Conservation (phyloP, 2,888 invertebrate species). For the Plebejus anna region DNA sequence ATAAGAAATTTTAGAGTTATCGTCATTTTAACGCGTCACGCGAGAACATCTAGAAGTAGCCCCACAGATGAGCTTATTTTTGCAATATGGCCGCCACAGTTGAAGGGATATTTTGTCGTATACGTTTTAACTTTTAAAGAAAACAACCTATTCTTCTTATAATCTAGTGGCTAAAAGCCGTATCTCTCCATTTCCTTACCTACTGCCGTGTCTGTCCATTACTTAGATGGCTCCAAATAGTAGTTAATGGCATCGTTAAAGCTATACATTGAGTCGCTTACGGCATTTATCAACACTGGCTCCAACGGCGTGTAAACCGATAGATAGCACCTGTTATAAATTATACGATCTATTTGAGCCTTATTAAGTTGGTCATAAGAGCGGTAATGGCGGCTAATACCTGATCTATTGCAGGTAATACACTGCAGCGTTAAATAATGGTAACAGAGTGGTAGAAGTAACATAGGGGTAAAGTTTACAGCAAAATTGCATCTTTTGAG, state of each 20-base stretch:
- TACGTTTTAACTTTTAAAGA: no score
- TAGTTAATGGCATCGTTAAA: slow-evolving; percentile 23
- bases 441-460: neutral
- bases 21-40: no score
- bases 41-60: no score
- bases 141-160: no score
- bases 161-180: neutral
- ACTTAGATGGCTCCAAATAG: slow-evolving; percentile 12
- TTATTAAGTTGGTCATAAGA: slow-evolving; percentile 24
- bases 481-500: no score
- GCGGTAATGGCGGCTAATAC: slow-evolving; percentile 11
- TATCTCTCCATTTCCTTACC: neutral
- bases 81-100: no score
- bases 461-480: neutral
- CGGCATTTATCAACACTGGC: slow-evolving; percentile 25
- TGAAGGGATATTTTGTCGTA: no score
- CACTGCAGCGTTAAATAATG: neutral
- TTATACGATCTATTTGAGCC: slow-evolving; percentile 27
- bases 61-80: no score
- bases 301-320: slow-evolving; percentile 37
- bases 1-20: no score
- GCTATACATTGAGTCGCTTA: slow-evolving; percentile 18
- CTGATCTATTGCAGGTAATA: neutral
- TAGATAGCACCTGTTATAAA: slow-evolving; percentile 32
- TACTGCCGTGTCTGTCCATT: neutral